Evolutionary conservation across 2,888 invertebrate species (phyloP), one percentile per base, ranked within the genome.

Genomic region (Drosophila putrida): DNA sequence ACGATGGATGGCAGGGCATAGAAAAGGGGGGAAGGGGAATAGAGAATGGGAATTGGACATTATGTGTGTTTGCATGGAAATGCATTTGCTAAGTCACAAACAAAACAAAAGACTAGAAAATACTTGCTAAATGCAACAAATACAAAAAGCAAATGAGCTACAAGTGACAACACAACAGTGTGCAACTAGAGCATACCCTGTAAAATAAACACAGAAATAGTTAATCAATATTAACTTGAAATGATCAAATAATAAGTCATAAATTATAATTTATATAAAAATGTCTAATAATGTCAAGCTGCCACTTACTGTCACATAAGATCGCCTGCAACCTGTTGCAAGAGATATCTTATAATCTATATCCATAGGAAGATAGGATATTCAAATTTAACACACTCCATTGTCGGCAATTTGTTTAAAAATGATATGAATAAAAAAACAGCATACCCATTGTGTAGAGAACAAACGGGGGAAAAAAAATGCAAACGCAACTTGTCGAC

Each of bases 401-500:
- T 25, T 13, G 6, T 20, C 5, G 2, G 10, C 1, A 2, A 43
- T 20, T 13, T 31, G 54, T 47, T 44, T 44, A 3, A 35, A 25
- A 31, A 15, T n/a, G 9, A 0, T 2, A 1, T 41, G 6, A 10
- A 20, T 20, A 10, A 1, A 4, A 10, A 31, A 15, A 41, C 35
- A n/a, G 15, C 44, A 61, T 39, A 31, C 60, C 65, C 64, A 35
- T 6, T 11, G n/a, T 8, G 13, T 6, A 10, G 6, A 39, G 49
- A 8, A 50, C 20, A 46, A 20, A 11, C 13, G 10, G 4, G 28
- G 5, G 8, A 4, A 36, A 59, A 70, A 55, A 71, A 80, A 80
- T 72, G 78, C 66, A 73, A 86, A 68, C 67, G 75, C 83, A 86
- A 83, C 83, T 86, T 83, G 83, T 86, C 86, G 86, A 83, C 86